Conservation (phyloP, 2,797 vertebrate genomes). For the Carapus acus region DNA sequence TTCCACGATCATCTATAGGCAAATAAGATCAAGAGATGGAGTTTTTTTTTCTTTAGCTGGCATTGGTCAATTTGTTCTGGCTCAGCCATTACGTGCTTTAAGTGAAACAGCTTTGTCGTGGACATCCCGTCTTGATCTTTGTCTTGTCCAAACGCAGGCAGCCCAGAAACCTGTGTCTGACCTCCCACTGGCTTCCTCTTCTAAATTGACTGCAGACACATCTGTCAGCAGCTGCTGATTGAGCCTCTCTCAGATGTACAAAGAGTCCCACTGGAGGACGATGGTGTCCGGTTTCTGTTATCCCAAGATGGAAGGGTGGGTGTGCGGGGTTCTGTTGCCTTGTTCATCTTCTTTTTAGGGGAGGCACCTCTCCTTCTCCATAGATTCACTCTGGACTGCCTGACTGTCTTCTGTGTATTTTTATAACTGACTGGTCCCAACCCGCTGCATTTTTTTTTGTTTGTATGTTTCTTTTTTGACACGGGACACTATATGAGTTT, state of each 20-base stretch:
- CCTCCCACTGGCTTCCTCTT: slow-evolving; percentile 63
- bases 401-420: slow-evolving; percentile 66
- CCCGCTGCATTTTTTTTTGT: slow-evolving; percentile 36
- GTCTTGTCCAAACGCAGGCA: slow-evolving; percentile 49
- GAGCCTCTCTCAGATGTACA: slow-evolving; percentile 71
- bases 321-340: slow-evolving; percentile 56
- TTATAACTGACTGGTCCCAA: slow-evolving; percentile 64
- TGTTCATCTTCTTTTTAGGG: slow-evolving; percentile 69
- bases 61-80: slow-evolving; percentile 18
- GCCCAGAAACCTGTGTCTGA: slow-evolving; percentile 55
- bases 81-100: slow-evolving; percentile 46
- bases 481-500: slow-evolving; percentile 57
- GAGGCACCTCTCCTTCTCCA: slow-evolving; percentile 52
- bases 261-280: slow-evolving; percentile 69
- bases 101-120: slow-evolving; percentile 64
- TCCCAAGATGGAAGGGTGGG: slow-evolving; percentile 67
- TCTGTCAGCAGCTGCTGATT: slow-evolving; percentile 76
- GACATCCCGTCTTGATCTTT: slow-evolving; percentile 62
- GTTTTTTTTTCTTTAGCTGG: too few relatives aligned
- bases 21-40: slow-evolving; percentile 1
- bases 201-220: slow-evolving; percentile 70
- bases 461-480: slow-evolving; percentile 29
- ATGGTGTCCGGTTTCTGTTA: slow-evolving; percentile 76
- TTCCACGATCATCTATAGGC: slow-evolving; percentile 21
- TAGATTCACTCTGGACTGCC: slow-evolving; percentile 67